Evolutionary conservation across 2,888 invertebrate genomes (phyloP).

Genomic region (Coenonympha arcania): DNA sequence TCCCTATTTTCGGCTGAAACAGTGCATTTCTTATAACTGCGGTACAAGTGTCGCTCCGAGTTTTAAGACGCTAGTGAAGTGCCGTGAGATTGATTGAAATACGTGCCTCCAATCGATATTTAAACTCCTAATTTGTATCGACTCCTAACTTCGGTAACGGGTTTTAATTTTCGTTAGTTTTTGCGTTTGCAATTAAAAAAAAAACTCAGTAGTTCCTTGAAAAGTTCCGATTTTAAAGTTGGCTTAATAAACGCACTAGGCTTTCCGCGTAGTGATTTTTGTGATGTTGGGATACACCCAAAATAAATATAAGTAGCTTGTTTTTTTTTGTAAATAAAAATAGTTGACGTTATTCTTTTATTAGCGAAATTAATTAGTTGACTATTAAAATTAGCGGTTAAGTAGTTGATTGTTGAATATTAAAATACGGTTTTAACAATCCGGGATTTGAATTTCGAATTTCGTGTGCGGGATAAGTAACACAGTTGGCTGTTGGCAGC

Average conservation of each 20-base stretch:
- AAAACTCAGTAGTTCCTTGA: slow-evolving; percentile 38
- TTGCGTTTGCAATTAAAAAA: slow-evolving; percentile 2
- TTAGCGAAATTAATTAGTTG: not conserved
- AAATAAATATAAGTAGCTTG: not conserved
- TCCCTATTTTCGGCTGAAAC: slow-evolving; percentile 15
- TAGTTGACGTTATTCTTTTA: not conserved
- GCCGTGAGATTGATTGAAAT: slow-evolving; percentile 54
- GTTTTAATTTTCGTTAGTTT: not conserved
- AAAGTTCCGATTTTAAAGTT: slow-evolving; percentile 31
- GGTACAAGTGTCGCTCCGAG: slow-evolving; percentile 48
- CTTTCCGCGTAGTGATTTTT: slow-evolving; percentile 21
- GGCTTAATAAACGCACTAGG: slow-evolving; percentile 5
- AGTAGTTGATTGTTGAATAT: not conserved
- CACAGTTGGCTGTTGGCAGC: slow-evolving; percentile 19
- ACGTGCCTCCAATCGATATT: slow-evolving; percentile 47
- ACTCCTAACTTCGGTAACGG: slow-evolving; percentile 9
- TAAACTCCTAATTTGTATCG: slow-evolving; percentile 29
- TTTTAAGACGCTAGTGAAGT: slow-evolving; percentile 51
- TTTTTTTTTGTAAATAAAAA: not conserved
- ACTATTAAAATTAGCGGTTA: not conserved
- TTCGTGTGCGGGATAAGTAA: slow-evolving; percentile 13
- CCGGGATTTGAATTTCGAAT: slow-evolving; percentile 19
- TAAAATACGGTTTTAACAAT: slow-evolving; percentile 1
- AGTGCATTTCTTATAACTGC: slow-evolving; percentile 45
- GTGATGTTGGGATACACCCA: not conserved